Conservation (phyloP, 2,888 invertebrate species). For the Epinotia nisella region DNA sequence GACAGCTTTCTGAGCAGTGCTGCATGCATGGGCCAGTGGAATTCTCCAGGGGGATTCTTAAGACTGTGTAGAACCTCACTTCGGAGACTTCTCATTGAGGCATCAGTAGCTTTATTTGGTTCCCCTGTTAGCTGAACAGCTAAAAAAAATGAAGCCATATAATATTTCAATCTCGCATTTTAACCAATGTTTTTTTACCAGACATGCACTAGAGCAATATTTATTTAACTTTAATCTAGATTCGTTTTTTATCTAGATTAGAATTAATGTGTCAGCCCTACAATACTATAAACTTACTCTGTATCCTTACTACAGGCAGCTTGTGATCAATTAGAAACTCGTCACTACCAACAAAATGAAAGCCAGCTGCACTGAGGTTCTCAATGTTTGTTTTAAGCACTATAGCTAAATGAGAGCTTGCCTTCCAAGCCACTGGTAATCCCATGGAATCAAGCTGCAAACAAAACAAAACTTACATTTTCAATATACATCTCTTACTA, state of each 20-base stretch:
- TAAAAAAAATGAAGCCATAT: constrained; percentile 52
- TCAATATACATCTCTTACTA: not conserved
- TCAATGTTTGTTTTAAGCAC: constrained; percentile 91
- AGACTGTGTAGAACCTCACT: constrained; percentile 73
- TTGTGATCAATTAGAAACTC: constrained; percentile 91
- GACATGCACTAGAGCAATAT: not conserved
- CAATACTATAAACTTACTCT: constrained; percentile 86
- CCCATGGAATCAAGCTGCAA: constrained; percentile 91
- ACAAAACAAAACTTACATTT: constrained; percentile 50
- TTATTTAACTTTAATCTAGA: not conserved
- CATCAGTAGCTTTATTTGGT: constrained; percentile 76
- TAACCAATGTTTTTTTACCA: not conserved
- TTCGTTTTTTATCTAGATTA: too few species aligned
- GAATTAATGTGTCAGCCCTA: too few species aligned
- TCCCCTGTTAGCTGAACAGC: constrained; percentile 78
- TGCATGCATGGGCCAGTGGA: constrained; percentile 77
- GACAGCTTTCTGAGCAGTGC: constrained; percentile 75
- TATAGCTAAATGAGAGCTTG: constrained; percentile 89
- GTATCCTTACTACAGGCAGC: constrained; percentile 89
- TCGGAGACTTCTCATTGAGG: constrained; percentile 77
- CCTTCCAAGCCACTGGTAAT: constrained; percentile 91
- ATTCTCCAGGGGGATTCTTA: constrained; percentile 59
- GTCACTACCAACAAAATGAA: constrained; percentile 88
- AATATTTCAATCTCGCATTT: not conserved
- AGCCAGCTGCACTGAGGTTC: constrained; percentile 89